phyloP scores from a whole-genome alignment of 2,888 invertebrate species.

The Microchrysa polita region DNA sequence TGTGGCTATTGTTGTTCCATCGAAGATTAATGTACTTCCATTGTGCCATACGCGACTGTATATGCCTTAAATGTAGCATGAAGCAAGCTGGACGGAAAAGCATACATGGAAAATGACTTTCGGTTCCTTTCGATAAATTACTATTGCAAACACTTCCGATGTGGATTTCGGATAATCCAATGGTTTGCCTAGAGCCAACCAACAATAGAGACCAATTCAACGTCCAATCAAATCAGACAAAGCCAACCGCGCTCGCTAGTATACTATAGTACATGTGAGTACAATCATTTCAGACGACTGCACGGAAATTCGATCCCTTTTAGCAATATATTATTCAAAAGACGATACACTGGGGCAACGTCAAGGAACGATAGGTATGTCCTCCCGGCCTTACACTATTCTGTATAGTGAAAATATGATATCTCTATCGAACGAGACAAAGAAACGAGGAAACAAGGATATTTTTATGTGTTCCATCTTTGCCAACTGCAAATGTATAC shows the following conservation, averaged over 20 bases:
- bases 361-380: too few relatives aligned
- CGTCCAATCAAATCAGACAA: background rate
- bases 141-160: too few relatives aligned
- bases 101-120: too few relatives aligned
- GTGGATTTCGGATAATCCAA: too few relatives aligned
- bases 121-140: too few relatives aligned
- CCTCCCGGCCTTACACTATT: background rate
- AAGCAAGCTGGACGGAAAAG: too few relatives aligned
- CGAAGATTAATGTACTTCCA: too few relatives aligned
- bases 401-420: conserved; percentile 1
- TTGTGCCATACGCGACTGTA: too few relatives aligned
- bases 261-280: background rate
- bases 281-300: background rate
- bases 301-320: too few relatives aligned
- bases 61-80: too few relatives aligned
- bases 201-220: background rate
- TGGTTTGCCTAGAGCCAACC: too few relatives aligned
- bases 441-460: background rate
- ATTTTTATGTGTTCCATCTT: background rate
- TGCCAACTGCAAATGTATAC: background rate
- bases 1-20: too few relatives aligned
- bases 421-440: background rate
- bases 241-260: background rate
- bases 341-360: conserved; percentile 3
- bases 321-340: conserved; percentile 5